These are phyloP conservation scores for Callithrix jacchus DNA, from an alignment of 2,113 vertebrate genomes.

Conservation along the genomic window DNA sequence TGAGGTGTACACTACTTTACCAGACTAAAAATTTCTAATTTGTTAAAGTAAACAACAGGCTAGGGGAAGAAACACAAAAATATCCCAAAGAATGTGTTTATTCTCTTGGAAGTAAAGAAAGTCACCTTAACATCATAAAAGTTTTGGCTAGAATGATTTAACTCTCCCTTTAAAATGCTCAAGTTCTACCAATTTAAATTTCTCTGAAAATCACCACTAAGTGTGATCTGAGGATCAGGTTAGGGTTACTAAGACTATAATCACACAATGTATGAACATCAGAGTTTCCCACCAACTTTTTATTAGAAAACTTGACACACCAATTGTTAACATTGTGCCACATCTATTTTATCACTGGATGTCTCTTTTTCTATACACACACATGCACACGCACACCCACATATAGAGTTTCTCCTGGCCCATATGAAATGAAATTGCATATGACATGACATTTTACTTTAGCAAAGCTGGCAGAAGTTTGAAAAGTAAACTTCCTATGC, in stretches of 20 bases:
- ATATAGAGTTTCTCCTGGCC: neutral
- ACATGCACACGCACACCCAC: neutral
- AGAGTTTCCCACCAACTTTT: constrained; percentile 38
- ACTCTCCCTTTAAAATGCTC: neutral
- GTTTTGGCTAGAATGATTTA: constrained; percentile 14
- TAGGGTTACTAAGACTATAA: neutral
- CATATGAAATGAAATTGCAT: constrained; percentile 19
- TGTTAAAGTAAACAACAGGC: constrained; percentile 15
- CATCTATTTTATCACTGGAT: neutral
- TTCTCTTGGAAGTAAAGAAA: constrained; percentile 39
- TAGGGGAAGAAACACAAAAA: neutral
- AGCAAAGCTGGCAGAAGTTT: constrained; percentile 35
- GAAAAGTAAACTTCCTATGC: constrained; percentile 41
- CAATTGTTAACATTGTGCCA: neutral
- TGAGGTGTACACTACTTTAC: neutral
- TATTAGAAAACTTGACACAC: constrained; percentile 19
- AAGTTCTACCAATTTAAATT: constrained; percentile 31
- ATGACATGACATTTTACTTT: constrained; percentile 29
- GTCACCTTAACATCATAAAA: neutral
- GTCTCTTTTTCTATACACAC: neutral
- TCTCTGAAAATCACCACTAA: neutral
- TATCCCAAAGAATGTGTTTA: neutral
- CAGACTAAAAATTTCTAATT: constrained; percentile 34
- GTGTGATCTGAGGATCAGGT: neutral
- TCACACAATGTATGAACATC: constrained; percentile 32